Base-by-base conservation (phyloP, 2,888 invertebrate genomes). In the Zhuqinia jingwanae region DNA sequence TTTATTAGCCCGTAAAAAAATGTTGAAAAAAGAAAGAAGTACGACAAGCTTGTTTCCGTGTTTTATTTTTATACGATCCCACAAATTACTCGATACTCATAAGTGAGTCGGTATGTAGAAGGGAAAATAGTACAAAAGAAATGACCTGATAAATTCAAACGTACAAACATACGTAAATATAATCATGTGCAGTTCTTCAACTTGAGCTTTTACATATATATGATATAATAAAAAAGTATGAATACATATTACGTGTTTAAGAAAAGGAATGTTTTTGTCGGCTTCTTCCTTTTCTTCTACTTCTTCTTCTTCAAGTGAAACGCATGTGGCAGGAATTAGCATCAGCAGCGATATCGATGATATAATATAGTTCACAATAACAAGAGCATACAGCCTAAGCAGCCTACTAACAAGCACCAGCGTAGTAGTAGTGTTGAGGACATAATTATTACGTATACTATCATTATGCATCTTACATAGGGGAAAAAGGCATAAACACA, bases 41-140 rank as follows among this genome's bases (percentile, higher is more conserved):
- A 68, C 36, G 36, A 68, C 47, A 68, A 20, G 68, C 45, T 45
- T 68, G 68, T 68, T 68, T 68, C 68, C 68, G 68, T 15, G 42
- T 68, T 22, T 68, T 68, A 68, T 68, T 47, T 68, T 36, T 36
- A 36, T 36, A 36, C n/a, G n/a, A n/a, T n/a, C n/a, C n/a, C 65
- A 65, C 65, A 42, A 65, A 65, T 65, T 65, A 65, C 65, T 30
- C n/a, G n/a, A n/a, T n/a, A n/a, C n/a, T n/a, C n/a, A n/a, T n/a
- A n/a, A n/a, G n/a, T n/a, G n/a, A n/a, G n/a, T 36, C 36, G 36
- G 36, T 8, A 36, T 8, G n/a, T n/a, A n/a, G n/a, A n/a, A n/a
- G n/a, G n/a, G n/a, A n/a, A 36, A 36, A 36, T 6, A 36, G 36
- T 36, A 6, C 3, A 36, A 36, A 36, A 36, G 36, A 36, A 36